Conservation (phyloP, 2,797 vertebrate species). For the Mormyrops boulengeri region DNA sequence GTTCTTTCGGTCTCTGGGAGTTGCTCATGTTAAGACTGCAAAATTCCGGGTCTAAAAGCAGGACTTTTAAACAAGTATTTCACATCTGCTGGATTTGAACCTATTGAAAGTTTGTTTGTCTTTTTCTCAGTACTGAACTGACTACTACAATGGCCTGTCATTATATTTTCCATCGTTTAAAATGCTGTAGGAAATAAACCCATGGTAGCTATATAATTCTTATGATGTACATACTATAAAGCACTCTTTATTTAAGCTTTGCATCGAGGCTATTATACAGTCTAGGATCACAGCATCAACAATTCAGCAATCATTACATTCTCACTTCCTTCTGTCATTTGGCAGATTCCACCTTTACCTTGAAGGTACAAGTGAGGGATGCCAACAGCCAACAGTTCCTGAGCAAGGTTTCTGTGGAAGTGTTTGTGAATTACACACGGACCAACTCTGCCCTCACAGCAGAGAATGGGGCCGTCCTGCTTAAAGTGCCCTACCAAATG, state of each 20-base stretch:
- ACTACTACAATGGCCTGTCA: neutral
- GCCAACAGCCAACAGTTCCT: conserved; percentile 65
- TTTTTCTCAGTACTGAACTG: neutral
- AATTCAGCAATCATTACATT: neutral
- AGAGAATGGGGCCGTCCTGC: conserved; percentile 61
- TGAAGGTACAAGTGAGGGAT: conserved; percentile 80
- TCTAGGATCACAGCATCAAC: neutral
- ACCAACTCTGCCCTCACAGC: conserved; percentile 61
- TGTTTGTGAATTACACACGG: conserved; percentile 76
- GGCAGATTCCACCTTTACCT: conserved; percentile 62
- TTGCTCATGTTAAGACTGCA: neutral
- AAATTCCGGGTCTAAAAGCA: neutral
- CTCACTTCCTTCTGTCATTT: neutral
- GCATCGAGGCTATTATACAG: neutral
- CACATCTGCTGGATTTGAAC: neutral
- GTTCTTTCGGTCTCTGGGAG: neutral
- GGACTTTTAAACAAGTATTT: neutral
- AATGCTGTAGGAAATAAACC: neutral
- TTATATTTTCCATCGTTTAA: neutral
- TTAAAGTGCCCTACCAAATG: conserved; percentile 65
- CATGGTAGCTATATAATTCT: neutral
- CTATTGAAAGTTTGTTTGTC: neutral
- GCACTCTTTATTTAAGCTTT: neutral
- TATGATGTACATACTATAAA: neutral
- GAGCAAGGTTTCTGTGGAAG: conserved; percentile 62